Base-by-base conservation (phyloP, 1,140 invertebrate species). In the Psix sp. region DNA sequence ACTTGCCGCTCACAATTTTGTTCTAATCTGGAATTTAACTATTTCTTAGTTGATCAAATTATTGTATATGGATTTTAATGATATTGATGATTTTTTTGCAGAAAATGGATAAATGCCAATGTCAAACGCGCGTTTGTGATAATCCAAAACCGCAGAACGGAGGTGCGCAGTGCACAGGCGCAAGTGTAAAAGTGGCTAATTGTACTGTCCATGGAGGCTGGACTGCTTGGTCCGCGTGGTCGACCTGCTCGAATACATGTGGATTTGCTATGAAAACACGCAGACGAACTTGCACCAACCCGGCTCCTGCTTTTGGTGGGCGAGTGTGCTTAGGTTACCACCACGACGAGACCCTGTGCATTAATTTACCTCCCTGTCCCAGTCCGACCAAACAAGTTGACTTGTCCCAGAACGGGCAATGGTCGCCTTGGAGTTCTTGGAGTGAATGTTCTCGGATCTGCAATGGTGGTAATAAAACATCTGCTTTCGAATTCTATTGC, bases 171-270 rank as follows among this genome's bases (percentile, higher is more conserved):
- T 94, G 93, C 76, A 76, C 85, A 17, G 92, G 92, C 74, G 81
- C 80, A 6, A 77, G 67, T 3, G 77, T 93, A 52, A 88, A 89
- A 9, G 93, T 94, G 14, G 88, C 89, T 3, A 94, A 94, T 80
- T 95, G 94, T 79, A 94, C 94, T 0, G 90, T 93, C 31, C 93
- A 97, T 82, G 95, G 95, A 5, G 92, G 91, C 1, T 98, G 96
- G 96, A 94, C 94, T 0, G 85, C 90, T 1, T 97, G 95, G 95
- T 94, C 94, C 0, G 88, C 90, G 0, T 97, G 94, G 94, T 96
- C 94, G 1, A 91, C 92, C 6, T 97, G 95, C 78, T 93, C 93
- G 52, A 89, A 92, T 24, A 92, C 90, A 11, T 94, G 91, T 48
- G 93, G 94, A 11, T 89, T 92, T 9, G 95, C 95, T 0, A 91